Evolutionary conservation across 2,888 invertebrate genomes (phyloP).

Genomic region (Argyresthia albistria): DNA sequence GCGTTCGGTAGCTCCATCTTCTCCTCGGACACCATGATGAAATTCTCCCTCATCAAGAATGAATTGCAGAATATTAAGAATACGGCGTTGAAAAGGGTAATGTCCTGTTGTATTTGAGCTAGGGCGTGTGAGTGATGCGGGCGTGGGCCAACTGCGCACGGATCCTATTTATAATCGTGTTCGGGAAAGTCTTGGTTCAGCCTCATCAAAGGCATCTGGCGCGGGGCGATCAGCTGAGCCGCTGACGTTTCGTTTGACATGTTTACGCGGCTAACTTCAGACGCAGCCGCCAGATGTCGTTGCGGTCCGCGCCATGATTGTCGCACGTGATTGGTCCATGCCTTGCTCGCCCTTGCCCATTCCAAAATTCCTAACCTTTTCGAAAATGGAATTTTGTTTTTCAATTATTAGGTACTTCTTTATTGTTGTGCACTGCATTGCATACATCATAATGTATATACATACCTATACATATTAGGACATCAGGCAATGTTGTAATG

Average conservation of each 20-base stretch:
- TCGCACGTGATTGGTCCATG: constrained; percentile 18
- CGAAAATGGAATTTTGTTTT: no score
- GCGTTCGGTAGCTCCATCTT: constrained; percentile 94
- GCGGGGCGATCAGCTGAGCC: constrained; percentile 66
- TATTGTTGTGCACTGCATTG: no score
- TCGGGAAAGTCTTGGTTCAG: constrained; percentile 41
- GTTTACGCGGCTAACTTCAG: constrained; percentile 49
- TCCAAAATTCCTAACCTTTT: no score
- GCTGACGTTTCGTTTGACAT: constrained; percentile 58
- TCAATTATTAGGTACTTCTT: no score
- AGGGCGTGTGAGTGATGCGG: constrained; percentile 38
- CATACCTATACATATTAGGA: no score
- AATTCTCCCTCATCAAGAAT: constrained; percentile 96
- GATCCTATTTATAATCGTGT: constrained; percentile 60
- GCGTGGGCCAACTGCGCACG: constrained; percentile 61
- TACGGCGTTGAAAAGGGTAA: constrained; percentile 96
- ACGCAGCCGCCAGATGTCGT: constrained; percentile 53
- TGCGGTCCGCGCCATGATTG: constrained; percentile 13
- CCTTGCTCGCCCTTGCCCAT: no score
- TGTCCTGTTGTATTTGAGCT: constrained; percentile 63
- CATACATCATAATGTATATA: no score
- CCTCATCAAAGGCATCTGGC: constrained; percentile 29
- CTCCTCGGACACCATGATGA: constrained; percentile 98
- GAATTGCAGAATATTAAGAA: constrained; percentile 98
- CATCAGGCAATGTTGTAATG: no score